phyloP scores from a whole-genome alignment of 1,140 invertebrate species.

The Riptortus pedestris region DNA sequence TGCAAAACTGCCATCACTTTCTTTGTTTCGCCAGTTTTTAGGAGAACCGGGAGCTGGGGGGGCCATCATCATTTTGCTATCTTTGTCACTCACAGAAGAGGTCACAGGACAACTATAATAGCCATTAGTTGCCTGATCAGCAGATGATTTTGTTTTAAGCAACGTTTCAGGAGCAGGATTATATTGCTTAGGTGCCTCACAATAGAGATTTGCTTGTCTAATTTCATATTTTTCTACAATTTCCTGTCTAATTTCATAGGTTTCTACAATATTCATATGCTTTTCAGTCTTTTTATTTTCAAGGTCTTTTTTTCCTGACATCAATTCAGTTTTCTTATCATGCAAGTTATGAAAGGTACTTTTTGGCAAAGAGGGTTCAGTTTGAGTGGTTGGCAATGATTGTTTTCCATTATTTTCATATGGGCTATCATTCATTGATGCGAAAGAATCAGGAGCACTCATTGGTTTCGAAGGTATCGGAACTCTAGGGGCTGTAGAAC shows the following conservation, averaged over 20 bases:
- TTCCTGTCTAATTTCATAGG: too few relatives aligned
- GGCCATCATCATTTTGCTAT: background rate
- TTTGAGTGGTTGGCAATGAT: background rate
- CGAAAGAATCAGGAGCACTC: background rate
- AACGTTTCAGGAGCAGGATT: background rate
- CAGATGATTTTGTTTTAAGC: background rate
- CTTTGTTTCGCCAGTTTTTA: background rate
- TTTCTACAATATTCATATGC: too few relatives aligned
- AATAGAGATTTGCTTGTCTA: too few relatives aligned
- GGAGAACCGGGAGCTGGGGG: background rate
- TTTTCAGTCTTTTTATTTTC: too few relatives aligned
- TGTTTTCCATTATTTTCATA: background rate
- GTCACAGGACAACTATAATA: background rate
- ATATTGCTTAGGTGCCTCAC: too few relatives aligned
- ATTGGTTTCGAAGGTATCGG: background rate
- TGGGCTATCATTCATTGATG: background rate
- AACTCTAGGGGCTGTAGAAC: background rate
- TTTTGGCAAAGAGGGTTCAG: background rate
- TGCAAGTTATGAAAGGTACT: background rate
- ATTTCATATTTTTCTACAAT: too few relatives aligned
- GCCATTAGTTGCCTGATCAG: background rate
- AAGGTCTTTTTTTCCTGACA: too few relatives aligned
- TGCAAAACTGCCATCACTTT: constrained; percentile 3
- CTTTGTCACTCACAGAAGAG: background rate
- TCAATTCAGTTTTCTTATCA: too few relatives aligned